These are phyloP conservation scores for Pollenia amentaria DNA, from an alignment of 2,888 invertebrate species.

Conservation along the genomic window DNA sequence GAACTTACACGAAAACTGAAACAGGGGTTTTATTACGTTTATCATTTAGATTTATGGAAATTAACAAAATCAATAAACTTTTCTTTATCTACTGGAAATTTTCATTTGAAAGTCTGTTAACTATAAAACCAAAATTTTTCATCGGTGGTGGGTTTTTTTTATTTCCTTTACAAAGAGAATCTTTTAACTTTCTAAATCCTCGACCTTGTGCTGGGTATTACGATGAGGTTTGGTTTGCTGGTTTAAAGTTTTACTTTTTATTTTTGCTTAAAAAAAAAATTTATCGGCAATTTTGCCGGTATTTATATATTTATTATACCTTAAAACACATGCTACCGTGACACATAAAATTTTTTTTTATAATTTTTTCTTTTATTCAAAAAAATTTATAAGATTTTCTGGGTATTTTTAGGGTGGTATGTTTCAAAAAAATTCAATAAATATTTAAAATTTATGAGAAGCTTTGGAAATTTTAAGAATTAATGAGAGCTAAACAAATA, in stretches of 20 bases:
- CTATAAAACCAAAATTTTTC: conserved; percentile 4
- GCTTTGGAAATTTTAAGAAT: background rate
- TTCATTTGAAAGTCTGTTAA: background rate
- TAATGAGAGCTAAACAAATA: background rate
- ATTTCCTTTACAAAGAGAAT: conserved; percentile 13
- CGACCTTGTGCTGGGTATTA: conserved; percentile 63
- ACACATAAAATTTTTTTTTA: conserved; percentile 68
- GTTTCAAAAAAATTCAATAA: conserved; percentile 46
- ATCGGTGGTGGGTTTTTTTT: conserved; percentile 45
- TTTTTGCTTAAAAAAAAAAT: conserved; percentile 48
- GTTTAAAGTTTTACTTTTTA: conserved; percentile 37
- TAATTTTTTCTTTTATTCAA: conserved; percentile 11
- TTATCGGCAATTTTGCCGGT: conserved; percentile 71
- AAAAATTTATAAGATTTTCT: conserved; percentile 37
- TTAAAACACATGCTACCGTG: conserved; percentile 72
- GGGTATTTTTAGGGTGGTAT: background rate
- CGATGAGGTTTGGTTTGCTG: conserved; percentile 30
- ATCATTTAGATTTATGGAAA: conserved; percentile 35
- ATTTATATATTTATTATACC: conserved; percentile 62
- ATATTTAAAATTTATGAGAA: conserved; percentile 56
- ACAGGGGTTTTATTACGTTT: conserved; percentile 1
- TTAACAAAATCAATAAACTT: conserved; percentile 46
- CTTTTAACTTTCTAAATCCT: conserved; percentile 53
- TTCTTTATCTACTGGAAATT: background rate
- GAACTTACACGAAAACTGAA: background rate